These are phyloP conservation scores for Arrhamphus sclerolepis DNA, from an alignment of 2,797 vertebrate genomes.

Conservation along the genomic window DNA sequence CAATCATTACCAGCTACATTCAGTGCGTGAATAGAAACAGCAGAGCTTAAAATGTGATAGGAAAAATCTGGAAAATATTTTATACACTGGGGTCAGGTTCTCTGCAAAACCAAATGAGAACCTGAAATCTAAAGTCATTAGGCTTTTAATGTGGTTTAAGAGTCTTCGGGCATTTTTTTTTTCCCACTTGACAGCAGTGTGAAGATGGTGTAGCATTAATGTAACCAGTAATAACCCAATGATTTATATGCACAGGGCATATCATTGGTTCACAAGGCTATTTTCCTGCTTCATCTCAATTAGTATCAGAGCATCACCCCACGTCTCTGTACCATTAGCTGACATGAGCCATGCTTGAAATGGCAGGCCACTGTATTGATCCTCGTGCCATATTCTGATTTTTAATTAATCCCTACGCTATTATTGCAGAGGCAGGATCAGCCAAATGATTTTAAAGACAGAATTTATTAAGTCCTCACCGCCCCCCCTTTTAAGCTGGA, in stretches of 20 bases:
- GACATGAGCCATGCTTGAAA: slow-evolving; percentile 10
- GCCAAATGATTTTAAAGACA: slow-evolving; percentile 34
- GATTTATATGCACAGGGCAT: slow-evolving; percentile 42
- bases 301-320: slow-evolving; percentile 17
- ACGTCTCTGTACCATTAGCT: slow-evolving; percentile 15
- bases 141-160: slow-evolving; percentile 2
- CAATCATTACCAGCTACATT: no score
- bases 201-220: slow-evolving; percentile 25
- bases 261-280: slow-evolving; percentile 26
- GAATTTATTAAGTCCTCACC: slow-evolving; percentile 43
- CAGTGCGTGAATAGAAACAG: no score
- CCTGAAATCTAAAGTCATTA: slow-evolving; percentile 10
- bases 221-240: slow-evolving; percentile 11
- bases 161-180: slow-evolving; percentile 5
- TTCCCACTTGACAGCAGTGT: not conserved
- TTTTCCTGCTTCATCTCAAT: slow-evolving; percentile 28
- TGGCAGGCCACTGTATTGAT: slow-evolving; percentile 36
- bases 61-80: not conserved
- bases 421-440: slow-evolving; percentile 5
- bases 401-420: slow-evolving; percentile 10
- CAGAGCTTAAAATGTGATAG: not conserved
- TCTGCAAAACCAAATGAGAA: slow-evolving; percentile 22
- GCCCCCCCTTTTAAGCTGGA: not conserved
- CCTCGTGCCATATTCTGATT: not conserved
- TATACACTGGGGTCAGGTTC: no score